Percentiles rank a stretch among this genome's conserved stretches.
Conservation (phyloP, 2,888 invertebrate species). For the Erebia epiphron region DNA sequence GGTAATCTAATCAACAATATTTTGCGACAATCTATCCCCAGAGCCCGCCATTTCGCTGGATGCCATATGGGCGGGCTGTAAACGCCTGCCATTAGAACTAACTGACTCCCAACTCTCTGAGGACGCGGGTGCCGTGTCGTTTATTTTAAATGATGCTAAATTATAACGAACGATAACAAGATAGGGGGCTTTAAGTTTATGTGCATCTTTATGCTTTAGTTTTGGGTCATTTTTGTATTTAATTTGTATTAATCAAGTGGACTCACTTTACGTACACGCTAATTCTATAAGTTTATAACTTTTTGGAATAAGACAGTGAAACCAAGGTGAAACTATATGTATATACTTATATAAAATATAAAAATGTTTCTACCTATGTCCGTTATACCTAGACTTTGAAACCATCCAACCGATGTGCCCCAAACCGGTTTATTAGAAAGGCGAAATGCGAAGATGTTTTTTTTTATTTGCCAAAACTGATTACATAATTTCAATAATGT, state of each 20-base stretch:
- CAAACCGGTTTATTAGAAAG: too few species aligned
- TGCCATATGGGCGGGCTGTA: slow-evolving; percentile 68
- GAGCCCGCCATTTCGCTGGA: slow-evolving; percentile 41
- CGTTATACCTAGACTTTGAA: too few species aligned
- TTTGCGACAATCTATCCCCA: slow-evolving; percentile 40
- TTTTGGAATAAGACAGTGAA: background rate
- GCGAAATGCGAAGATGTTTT: too few species aligned
- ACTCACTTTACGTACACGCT: too few species aligned
- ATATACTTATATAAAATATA: too few species aligned
- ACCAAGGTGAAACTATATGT: background rate
- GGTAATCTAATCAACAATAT: slow-evolving; percentile 41
- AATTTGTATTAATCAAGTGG: background rate
- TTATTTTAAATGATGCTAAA: slow-evolving; percentile 70
- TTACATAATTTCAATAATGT: too few species aligned
- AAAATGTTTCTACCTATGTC: too few species aligned
- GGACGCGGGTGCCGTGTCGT: slow-evolving; percentile 59
- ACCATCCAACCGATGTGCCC: too few species aligned
- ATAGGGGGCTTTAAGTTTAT: slow-evolving; percentile 13
- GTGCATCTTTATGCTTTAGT: too few species aligned
- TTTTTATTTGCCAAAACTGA: too few species aligned
- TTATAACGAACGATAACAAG: slow-evolving; percentile 52
- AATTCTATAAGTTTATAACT: too few species aligned
- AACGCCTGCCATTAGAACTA: slow-evolving; percentile 64
- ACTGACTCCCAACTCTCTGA: slow-evolving; percentile 51
- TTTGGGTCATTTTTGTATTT: background rate